Percentiles rank a stretch among this genome's conserved stretches.
Conservation (phyloP, 2,888 invertebrate genomes). For the Euphydryas editha region DNA sequence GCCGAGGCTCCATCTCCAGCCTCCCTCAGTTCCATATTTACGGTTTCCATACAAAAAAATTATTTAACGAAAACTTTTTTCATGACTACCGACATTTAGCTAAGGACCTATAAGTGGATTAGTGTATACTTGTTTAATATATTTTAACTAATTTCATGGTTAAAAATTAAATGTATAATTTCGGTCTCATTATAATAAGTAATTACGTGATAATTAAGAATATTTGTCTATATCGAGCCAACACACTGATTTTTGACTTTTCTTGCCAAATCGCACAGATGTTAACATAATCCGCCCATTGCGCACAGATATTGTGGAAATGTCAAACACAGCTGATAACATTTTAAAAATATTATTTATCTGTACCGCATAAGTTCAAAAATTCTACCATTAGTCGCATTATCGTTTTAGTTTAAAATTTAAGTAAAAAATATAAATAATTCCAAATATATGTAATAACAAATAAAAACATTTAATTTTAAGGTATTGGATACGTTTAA, state of each 20-base stretch:
- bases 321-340: slow-evolving; percentile 46
- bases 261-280: slow-evolving; percentile 59
- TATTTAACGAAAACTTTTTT: slow-evolving; percentile 50
- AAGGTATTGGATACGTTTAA: neutral
- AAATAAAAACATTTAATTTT: neutral
- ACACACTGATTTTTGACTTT: slow-evolving; percentile 68
- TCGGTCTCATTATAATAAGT: slow-evolving; percentile 53
- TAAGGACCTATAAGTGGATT: slow-evolving; percentile 30
- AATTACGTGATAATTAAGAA: slow-evolving; percentile 52
- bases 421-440: neutral
- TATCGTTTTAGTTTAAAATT: neutral
- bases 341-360: slow-evolving; percentile 2
- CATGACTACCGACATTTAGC: slow-evolving; percentile 53
- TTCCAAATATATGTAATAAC: neutral
- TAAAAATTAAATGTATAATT: slow-evolving; percentile 51
- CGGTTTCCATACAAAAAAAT: slow-evolving; percentile 55
- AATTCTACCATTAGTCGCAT: no score
- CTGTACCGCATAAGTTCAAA: slow-evolving; percentile 7
- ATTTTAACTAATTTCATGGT: slow-evolving; percentile 55
- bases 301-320: slow-evolving; percentile 27
- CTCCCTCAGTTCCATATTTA: slow-evolving; percentile 76
- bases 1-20: slow-evolving; percentile 77
- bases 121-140: slow-evolving; percentile 46
- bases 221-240: slow-evolving; percentile 61
- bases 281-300: slow-evolving; percentile 38